These are phyloP conservation scores for Pristionchus mayeri DNA, from an alignment of 2,888 invertebrate species.

Conservation along the genomic window DNA sequence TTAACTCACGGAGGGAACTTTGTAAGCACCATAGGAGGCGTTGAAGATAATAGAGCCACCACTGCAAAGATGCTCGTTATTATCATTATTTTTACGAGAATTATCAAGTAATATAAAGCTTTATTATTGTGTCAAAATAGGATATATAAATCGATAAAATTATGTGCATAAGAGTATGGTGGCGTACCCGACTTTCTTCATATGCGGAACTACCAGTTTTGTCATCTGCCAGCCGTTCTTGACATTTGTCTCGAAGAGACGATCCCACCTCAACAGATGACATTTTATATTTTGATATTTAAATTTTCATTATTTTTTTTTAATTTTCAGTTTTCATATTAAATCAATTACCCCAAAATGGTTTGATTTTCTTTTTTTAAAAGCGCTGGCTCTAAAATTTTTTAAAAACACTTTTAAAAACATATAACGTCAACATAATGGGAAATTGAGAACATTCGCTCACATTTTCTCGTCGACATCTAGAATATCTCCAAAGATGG, in stretches of 20 bases:
- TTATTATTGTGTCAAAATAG: neutral
- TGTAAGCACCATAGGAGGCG: constrained; percentile 71
- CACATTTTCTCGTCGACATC: constrained; percentile 78
- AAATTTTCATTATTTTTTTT: neutral
- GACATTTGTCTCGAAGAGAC: constrained; percentile 93
- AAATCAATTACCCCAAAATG: too few relatives aligned
- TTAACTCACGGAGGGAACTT: constrained; percentile 85
- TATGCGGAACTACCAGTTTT: constrained; percentile 88
- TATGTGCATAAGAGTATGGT: neutral
- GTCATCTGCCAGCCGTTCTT: constrained; percentile 90
- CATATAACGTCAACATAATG: too few relatives aligned
- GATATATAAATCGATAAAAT: neutral
- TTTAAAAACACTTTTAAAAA: too few relatives aligned
- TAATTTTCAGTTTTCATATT: constrained; percentile 80
- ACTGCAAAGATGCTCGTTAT: neutral
- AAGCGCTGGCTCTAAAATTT: too few relatives aligned
- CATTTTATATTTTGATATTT: too few relatives aligned
- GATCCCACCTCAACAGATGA: constrained; percentile 90
- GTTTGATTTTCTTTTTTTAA: too few relatives aligned
- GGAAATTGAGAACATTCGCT: too few relatives aligned
- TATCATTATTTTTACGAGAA: neutral
- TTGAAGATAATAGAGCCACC: constrained; percentile 72
- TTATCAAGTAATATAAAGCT: neutral
- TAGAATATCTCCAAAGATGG: constrained; percentile 86
- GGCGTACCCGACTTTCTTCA: constrained; percentile 82